These are phyloP conservation scores for Ophioninae sp. DNA, from an alignment of 2,888 invertebrate species.

Conservation along the genomic window DNA sequence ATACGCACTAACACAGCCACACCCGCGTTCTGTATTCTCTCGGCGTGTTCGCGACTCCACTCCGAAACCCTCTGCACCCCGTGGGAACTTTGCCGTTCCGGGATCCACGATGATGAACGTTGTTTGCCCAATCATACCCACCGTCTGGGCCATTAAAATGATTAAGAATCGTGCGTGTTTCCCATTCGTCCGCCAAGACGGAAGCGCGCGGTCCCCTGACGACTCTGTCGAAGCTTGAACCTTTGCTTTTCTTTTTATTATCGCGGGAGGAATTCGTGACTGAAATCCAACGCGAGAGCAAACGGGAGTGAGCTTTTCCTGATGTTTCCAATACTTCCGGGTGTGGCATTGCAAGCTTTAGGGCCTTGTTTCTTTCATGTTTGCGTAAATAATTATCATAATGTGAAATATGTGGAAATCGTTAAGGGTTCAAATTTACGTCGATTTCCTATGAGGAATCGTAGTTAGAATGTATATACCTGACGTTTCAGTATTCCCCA, in stretches of 20 bases:
- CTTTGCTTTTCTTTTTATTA: constrained; percentile 3
- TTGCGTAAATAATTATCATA: not conserved
- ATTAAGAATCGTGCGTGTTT: constrained; percentile 67
- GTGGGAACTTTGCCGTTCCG: constrained; percentile 67
- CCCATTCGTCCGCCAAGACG: constrained; percentile 59
- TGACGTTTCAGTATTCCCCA: too few relatives aligned
- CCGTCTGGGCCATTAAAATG: constrained; percentile 61
- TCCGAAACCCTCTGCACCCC: constrained; percentile 36
- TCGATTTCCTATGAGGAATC: too few relatives aligned
- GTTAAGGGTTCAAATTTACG: too few relatives aligned
- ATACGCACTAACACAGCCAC: constrained; percentile 10
- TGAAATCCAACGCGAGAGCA: not conserved
- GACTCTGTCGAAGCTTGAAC: not conserved
- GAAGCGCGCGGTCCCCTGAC: constrained; percentile 1
- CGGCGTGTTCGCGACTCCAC: constrained; percentile 33
- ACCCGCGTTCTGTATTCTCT: not conserved
- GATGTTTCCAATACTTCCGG: not conserved
- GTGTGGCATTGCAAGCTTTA: not conserved
- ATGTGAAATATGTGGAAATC: too few relatives aligned
- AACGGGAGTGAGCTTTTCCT: not conserved
- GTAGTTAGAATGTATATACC: too few relatives aligned
- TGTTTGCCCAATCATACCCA: constrained; percentile 66
- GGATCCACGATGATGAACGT: constrained; percentile 60
- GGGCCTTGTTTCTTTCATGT: not conserved
- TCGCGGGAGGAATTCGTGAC: not conserved